Evolutionary conservation across 2,797 vertebrate species (phyloP).

Genomic region (Eulemur coronatus): DNA sequence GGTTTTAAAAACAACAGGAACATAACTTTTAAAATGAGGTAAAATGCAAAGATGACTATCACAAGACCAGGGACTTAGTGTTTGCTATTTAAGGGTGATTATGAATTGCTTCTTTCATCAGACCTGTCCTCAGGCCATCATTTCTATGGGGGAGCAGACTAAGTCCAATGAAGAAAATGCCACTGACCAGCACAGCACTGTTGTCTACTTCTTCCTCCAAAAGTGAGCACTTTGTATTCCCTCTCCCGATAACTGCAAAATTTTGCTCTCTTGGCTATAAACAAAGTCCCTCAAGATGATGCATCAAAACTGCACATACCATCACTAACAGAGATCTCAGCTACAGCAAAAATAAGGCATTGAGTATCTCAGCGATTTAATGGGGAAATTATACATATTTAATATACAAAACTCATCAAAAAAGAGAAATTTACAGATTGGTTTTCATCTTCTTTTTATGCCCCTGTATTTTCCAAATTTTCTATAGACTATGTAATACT

Average conservation of each 20-base stretch:
- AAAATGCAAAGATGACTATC: neutral
- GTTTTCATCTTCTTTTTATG: neutral
- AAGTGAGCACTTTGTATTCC: neutral
- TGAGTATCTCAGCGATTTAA: neutral
- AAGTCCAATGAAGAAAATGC: too few relatives aligned
- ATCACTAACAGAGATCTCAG: neutral
- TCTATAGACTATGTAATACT: neutral
- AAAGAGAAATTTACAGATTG: neutral
- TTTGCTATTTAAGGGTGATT: neutral
- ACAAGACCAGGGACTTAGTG: neutral
- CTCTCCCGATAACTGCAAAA: neutral
- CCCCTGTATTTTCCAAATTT: neutral
- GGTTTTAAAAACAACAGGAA: constrained; percentile 11
- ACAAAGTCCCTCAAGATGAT: neutral
- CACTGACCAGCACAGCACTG: too few relatives aligned
- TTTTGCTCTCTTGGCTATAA: neutral
- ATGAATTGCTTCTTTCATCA: neutral
- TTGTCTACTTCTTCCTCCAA: neutral
- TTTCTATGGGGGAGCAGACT: neutral
- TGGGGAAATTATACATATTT: neutral
- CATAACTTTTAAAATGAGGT: constrained; percentile 41
- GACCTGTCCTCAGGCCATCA: too few relatives aligned
- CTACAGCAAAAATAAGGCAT: neutral
- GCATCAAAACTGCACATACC: neutral
- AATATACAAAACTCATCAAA: neutral